Evolutionary conservation across 1,140 invertebrate genomes (phyloP), one percentile per base, ranked within the genome.

Genomic region (Papilio dardanus): DNA sequence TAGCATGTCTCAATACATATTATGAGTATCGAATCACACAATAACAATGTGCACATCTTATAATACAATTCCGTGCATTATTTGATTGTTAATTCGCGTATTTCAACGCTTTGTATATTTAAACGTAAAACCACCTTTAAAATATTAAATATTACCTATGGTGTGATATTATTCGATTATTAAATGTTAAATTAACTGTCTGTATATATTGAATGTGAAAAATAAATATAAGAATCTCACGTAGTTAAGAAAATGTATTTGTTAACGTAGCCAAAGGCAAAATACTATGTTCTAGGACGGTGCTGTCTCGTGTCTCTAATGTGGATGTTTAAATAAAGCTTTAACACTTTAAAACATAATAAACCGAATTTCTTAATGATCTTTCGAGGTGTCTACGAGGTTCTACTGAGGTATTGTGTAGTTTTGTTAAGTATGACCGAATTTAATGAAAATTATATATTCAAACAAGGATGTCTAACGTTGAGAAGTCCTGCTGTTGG

Each of bases 251-350:
- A 6, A 58, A 76, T 58, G 50, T 78, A 58, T 75, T n/a, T n/a
- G n/a, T 79, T 81, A 77, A 74, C 77, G 89, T 84, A 90, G 91
- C 91, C 91, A 91, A 91, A 91, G 88, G 91, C 89, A 85, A 87
- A 85, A 84, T 75, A 80, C 80, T 86, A 87, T 82, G 85, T 90
- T 80, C 86, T 83, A 83, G 84, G 82, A 86, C 88, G 89, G 91
- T 92, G 89, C 89, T 92, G 89, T 90, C 79, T 81, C 77, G 79
- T 76, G 85, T 84, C 85, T 89, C 77, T 86, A 86, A 81, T 73
- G 46, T 54, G 46, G 77, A 86, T 81, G 81, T 82, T 86, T 83
- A 81, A 81, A 50, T 21, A 79, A 85, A 90, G 89, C 88, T 91
- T 90, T 90, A 91, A 92, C 82, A 76, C 82, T 80, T 78, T 82